Conservation (phyloP, 2,797 vertebrate genomes). For the Clarias laeviceps region DNA sequence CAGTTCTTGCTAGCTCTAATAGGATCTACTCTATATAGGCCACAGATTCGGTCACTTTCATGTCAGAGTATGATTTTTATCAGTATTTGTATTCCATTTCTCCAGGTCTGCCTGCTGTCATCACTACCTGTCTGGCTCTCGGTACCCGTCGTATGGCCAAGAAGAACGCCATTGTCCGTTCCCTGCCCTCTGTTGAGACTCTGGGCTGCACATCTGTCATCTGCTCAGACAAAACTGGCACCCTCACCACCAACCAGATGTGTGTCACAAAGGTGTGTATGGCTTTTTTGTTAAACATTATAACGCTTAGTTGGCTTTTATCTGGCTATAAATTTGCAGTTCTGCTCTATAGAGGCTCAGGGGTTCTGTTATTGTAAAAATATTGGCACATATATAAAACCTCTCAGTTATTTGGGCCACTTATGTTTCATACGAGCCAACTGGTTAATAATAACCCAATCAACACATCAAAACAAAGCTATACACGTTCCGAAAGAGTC, state of each 20-base stretch:
- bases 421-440: not conserved
- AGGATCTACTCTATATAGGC: not conserved
- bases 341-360: not conserved
- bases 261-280: conserved; percentile 90
- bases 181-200: conserved; percentile 92
- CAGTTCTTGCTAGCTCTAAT: not conserved
- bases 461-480: not conserved
- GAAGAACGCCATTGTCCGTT: conserved; percentile 94
- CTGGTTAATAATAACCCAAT: not conserved
- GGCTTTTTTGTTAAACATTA: not conserved
- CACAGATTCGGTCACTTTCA: not conserved
- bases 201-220: conserved; percentile 95
- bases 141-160: conserved; percentile 96
- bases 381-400: not conserved
- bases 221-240: conserved; percentile 96
- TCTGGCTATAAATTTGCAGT: not conserved
- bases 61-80: not conserved
- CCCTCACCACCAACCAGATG: conserved; percentile 98
- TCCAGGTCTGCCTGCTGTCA: conserved; percentile 90
- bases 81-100: not conserved
- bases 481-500: not conserved
- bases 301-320: not conserved
- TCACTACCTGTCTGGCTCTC: conserved; percentile 93
- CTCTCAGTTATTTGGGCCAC: not conserved
- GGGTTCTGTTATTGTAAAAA: not conserved